phyloP scores from a whole-genome alignment of 92 coral and sea anemone genomes.

The Hydrozoanthus gracilis region DNA sequence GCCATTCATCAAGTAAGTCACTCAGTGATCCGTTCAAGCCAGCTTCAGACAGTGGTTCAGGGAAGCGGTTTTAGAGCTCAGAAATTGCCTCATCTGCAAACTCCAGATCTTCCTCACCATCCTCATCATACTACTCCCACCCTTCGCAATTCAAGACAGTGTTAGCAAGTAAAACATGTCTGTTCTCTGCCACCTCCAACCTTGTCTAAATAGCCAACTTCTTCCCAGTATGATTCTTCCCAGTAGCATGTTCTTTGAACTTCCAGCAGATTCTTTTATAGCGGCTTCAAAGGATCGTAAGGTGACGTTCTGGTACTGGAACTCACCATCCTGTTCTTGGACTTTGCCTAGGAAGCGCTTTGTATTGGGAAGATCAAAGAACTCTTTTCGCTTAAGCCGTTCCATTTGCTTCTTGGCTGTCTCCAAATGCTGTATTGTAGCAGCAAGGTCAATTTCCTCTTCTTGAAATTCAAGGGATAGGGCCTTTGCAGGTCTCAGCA shows the following conservation, averaged over 20 bases:
- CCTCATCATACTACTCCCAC: conserved; percentile 66
- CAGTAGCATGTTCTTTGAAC: conserved; percentile 53
- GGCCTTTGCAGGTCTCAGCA: conserved; percentile 69
- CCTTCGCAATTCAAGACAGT: conserved; percentile 66
- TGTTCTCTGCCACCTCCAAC: conserved; percentile 69
- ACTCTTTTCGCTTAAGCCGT: conserved; percentile 29
- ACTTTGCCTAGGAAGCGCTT: conserved; percentile 64
- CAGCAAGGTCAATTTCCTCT: conserved; percentile 48
- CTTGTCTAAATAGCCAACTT: conserved; percentile 68
- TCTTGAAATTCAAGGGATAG: conserved; percentile 64
- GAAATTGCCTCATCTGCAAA: conserved; percentile 62
- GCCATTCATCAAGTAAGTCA: conserved; percentile 58
- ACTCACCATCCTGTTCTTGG: conserved; percentile 59
- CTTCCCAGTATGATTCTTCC: conserved; percentile 56
- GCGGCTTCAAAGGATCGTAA: conserved; percentile 55
- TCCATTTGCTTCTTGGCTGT: conserved; percentile 47
- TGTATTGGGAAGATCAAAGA: conserved; percentile 67
- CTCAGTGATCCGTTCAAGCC: conserved; percentile 32
- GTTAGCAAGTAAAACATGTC: conserved; percentile 48
- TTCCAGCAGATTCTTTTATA: conserved; percentile 47
- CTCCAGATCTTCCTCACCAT: conserved; percentile 63
- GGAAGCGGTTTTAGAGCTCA: conserved; percentile 62
- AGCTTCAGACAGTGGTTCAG: conserved; percentile 66
- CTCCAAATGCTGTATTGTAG: conserved; percentile 11
- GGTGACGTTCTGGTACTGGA: conserved; percentile 68